Evolutionary conservation across 2,797 vertebrate genomes (phyloP), one percentile per base, ranked within the genome.

Genomic region (Schizothorax lantsangensis): DNA sequence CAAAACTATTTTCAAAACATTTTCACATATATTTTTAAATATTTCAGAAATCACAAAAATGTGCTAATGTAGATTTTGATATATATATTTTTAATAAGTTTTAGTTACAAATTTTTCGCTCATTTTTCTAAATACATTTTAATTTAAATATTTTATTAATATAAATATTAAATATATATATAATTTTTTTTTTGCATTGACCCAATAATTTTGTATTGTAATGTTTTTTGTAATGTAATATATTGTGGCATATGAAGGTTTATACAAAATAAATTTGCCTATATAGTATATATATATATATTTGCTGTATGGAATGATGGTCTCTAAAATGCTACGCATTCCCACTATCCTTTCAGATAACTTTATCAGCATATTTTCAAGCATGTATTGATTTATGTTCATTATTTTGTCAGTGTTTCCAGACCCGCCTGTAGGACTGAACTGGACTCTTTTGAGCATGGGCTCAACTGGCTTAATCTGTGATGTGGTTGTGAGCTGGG

Each of bases 401-500:
- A 12, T 68, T 21, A 73, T 54, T 74, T 88, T 79, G 85, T 49
- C 94, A 99, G 98, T 99, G 69, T 94, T 96, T 91, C 97, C 98
- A 4, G 98, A 98, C 84, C 97, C 97, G 33, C 98, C 98, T 1
- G 84, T 95, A 59, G 85, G 87, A 33, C 94, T 99, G 85, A 98
- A 97, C 95, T 99, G 97, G 97, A 97, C 95, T 6, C 89, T 90
- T 54, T 69, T 89, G 57, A 83, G 49, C 26, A 40, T 86, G 66
- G 77, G 75, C 47, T 74, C 87, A 33, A 90, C 94, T 26, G 87
- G 85, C 12, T 79, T 88, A 23, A 45, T 86, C 88, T 97, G 93
- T 8, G 98, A 99, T 90, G 93, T 97, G 26, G 92, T 97, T 91
- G 90, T 99, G 87, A 96, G 87, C 90, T 99, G 98, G 98, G 94